phyloP scores from a whole-genome alignment of 2,797 vertebrate species.

The Melanotaenia maccullochi region DNA sequence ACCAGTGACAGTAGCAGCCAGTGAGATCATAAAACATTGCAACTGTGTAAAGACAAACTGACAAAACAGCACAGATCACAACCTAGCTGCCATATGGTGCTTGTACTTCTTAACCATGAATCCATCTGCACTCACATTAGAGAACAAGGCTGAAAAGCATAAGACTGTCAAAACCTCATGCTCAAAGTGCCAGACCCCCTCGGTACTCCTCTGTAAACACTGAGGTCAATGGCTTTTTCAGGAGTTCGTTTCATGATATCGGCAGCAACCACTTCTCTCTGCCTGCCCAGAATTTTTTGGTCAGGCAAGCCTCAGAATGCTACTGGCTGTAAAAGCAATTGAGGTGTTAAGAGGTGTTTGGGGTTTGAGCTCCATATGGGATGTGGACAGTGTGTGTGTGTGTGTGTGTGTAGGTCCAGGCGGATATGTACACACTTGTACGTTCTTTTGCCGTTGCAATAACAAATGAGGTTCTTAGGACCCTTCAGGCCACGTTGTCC shows the following conservation, averaged over 20 bases:
- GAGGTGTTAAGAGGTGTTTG: conserved; percentile 78
- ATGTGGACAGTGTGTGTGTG: conserved; percentile 16
- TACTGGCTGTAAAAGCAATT: conserved; percentile 76
- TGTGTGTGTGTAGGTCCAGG: conserved; percentile 1
- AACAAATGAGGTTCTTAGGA: conserved; percentile 39
- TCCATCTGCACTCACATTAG: conserved; percentile 39
- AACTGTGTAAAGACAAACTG: conserved; percentile 40
- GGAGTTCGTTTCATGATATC: conserved; percentile 66
- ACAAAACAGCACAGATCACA: conserved; percentile 39
- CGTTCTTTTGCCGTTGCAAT: conserved; percentile 43
- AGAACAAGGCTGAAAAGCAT: conserved; percentile 23
- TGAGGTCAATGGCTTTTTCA: conserved; percentile 66
- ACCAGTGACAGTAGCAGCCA: conserved; percentile 53
- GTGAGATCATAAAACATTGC: conserved; percentile 58
- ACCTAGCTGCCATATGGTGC: conserved; percentile 22
- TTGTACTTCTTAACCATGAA: conserved; percentile 30
- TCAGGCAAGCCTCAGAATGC: conserved; percentile 68
- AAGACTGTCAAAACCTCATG: conserved; percentile 48
- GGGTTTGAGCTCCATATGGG: conserved; percentile 59
- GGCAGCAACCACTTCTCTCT: conserved; percentile 53
- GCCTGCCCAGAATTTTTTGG: conserved; percentile 63
- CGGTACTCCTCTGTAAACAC: conserved; percentile 51
- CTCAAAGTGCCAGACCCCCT: conserved; percentile 52
- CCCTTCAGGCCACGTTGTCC: conserved; percentile 34
- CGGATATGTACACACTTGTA: conserved; percentile 56